Conservation (phyloP, 2,797 vertebrate genomes). For the Thaleichthys pacificus region DNA sequence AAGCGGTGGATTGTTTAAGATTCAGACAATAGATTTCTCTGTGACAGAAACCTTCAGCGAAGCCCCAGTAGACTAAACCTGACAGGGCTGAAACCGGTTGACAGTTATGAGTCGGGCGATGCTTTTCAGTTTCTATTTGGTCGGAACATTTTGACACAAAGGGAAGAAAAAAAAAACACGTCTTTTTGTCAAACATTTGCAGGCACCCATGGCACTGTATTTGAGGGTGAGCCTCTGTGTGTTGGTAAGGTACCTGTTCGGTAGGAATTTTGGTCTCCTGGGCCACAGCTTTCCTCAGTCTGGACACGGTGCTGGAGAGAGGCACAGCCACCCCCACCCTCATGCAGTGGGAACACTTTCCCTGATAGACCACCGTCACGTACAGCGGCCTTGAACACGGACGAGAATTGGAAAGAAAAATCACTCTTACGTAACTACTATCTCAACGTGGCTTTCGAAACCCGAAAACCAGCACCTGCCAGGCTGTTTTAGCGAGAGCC, state of each 20-base stretch:
- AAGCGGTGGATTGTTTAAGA: slow-evolving; percentile 21
- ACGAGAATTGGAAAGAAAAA: not conserved
- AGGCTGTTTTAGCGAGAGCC: too few relatives aligned
- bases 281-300: slow-evolving; percentile 90
- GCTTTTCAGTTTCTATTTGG: too few relatives aligned
- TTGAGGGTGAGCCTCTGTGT: not conserved
- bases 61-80: too few relatives aligned
- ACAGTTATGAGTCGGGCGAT: too few relatives aligned
- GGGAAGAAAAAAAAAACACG: too few relatives aligned
- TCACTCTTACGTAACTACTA: not conserved
- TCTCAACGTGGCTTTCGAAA: not conserved
- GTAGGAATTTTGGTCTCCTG: slow-evolving; percentile 94
- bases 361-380: slow-evolving; percentile 95
- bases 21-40: slow-evolving; percentile 18
- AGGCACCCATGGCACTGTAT: not conserved
- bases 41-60: not conserved
- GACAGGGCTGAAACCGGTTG: too few relatives aligned
- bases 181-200: too few relatives aligned
- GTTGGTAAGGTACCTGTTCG: slow-evolving; percentile 81
- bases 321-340: slow-evolving; percentile 93
- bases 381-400: slow-evolving; percentile 84
- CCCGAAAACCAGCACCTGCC: not conserved
- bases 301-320: slow-evolving; percentile 87
- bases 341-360: slow-evolving; percentile 97
- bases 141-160: too few relatives aligned